Evolutionary conservation across 2,113 vertebrate species (phyloP), one percentile per base, ranked within the genome.

Genomic region (Passer domesticus): DNA sequence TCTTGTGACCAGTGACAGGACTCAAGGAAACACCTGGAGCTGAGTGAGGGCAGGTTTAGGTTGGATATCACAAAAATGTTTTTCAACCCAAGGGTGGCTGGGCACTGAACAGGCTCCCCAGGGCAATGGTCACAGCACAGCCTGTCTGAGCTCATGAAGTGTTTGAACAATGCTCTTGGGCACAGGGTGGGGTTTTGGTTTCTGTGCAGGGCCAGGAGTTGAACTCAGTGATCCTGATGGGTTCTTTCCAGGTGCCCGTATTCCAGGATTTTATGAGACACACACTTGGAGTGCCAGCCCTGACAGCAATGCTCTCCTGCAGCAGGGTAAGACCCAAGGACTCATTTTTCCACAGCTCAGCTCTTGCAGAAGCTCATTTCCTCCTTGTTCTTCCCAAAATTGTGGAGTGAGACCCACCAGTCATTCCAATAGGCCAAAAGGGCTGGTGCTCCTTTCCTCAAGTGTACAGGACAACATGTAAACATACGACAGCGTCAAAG

Each of bases 401-500:
- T 59, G 62, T 53, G 35, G 13, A 73, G 47, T 0, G 19, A 78
- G 69, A 91, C 74, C 81, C 10, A 14, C 47, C 0, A 0, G 90
- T 89, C 2, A 2, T 58, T 82, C 78, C 5, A 3, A 23, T 0
- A 82, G 43, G 74, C 64, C 89, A 86, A 49, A 69, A 68, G 55
- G 85, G 91, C 90, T 74, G 91, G 64, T 92, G 83, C 66, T 94
- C 93, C 93, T 93, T 82, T 95, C 92, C 94, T 96, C 95, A 95
- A 97, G 95, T 96, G 96, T 96, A 95, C 94, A 97, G 96, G 83
- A 96, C 94, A 95, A 94, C 93, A 95, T 96, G 96, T 97, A 97
- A 97, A 97, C 95, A 95, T 97, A 95, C 47, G 96, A 97, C 95
- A 96, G 81, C 91, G 79, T 95, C 96, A 93, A 89, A 97, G 52